A percentile compares a stretch with the other conserved stretches of the same genome.
These are phyloP conservation scores for Acleris literana DNA, from an alignment of 2,888 invertebrate species.

Conservation along the genomic window DNA sequence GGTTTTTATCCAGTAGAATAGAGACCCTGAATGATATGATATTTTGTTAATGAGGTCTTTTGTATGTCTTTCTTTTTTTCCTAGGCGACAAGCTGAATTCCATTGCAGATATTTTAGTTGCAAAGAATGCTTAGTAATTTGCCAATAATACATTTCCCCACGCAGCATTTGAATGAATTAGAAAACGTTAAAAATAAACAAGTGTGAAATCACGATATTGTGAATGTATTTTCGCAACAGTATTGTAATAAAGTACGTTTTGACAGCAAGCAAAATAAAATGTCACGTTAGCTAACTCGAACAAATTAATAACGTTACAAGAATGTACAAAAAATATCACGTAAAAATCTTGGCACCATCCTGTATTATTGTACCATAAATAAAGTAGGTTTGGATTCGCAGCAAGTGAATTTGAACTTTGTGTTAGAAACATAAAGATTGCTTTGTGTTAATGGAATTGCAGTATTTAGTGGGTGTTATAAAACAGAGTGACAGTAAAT, in stretches of 20 bases:
- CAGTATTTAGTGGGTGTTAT: background rate
- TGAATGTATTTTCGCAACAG: conserved; percentile 4
- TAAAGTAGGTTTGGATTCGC: background rate
- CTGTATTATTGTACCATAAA: conserved; percentile 19
- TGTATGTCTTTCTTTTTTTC: no score
- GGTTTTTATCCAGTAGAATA: no score
- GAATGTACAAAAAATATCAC: conserved; percentile 9
- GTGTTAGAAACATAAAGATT: background rate
- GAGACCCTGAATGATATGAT: no score
- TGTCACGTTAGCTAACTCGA: conserved; percentile 13
- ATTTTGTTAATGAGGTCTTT: no score
- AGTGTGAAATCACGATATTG: background rate
- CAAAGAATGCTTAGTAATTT: no score
- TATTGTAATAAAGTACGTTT: conserved; percentile 9
- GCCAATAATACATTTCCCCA: no score
- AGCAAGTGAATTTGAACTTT: background rate
- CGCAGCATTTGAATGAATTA: background rate
- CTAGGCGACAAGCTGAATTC: no score
- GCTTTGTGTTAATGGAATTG: background rate
- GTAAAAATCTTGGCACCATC: conserved; percentile 21
- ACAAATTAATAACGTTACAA: conserved; percentile 22
- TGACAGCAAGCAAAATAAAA: conserved; percentile 28
- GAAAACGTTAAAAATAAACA: background rate
- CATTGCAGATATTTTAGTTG: no score
- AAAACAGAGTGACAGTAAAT: conserved; percentile 12